Conservation (phyloP, 1,140 invertebrate species). For the Sycophila sp. region DNA sequence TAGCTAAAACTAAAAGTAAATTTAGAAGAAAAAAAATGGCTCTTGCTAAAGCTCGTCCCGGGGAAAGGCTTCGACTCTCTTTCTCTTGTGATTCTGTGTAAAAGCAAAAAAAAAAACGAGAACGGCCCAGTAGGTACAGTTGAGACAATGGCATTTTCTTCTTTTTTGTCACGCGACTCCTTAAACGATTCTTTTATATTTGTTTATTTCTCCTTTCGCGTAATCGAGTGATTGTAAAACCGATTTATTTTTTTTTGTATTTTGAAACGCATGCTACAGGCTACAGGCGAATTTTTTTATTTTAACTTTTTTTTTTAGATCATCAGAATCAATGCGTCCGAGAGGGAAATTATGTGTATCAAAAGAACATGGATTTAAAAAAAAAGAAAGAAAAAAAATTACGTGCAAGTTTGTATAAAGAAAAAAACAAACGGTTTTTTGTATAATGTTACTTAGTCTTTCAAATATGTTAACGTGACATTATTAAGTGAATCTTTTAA, state of each 20-base stretch:
- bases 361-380: too few relatives aligned
- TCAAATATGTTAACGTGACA: constrained; percentile 32
- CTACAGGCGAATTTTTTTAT: too few relatives aligned
- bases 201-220: background rate
- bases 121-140: too few relatives aligned
- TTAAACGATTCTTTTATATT: constrained; percentile 1
- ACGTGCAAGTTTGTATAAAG: constrained; percentile 9
- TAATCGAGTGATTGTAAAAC: too few relatives aligned
- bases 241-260: too few relatives aligned
- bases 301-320: too few relatives aligned
- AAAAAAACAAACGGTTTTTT: constrained; percentile 34
- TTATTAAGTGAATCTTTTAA: constrained; percentile 23
- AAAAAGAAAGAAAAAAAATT: too few relatives aligned
- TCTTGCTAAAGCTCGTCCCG: constrained; percentile 26
- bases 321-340: too few relatives aligned
- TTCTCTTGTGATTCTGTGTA: constrained; percentile 37
- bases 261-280: too few relatives aligned
- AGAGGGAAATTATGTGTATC: too few relatives aligned
- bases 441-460: constrained; percentile 34
- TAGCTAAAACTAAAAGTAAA: too few relatives aligned
- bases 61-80: constrained; percentile 26
- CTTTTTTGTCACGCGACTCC: too few relatives aligned
- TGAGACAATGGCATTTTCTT: constrained; percentile 1
- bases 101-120: background rate
- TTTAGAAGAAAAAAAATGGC: constrained; percentile 18